Base-by-base conservation (phyloP, 2,113 vertebrate species). In the Microtus montanus region DNA sequence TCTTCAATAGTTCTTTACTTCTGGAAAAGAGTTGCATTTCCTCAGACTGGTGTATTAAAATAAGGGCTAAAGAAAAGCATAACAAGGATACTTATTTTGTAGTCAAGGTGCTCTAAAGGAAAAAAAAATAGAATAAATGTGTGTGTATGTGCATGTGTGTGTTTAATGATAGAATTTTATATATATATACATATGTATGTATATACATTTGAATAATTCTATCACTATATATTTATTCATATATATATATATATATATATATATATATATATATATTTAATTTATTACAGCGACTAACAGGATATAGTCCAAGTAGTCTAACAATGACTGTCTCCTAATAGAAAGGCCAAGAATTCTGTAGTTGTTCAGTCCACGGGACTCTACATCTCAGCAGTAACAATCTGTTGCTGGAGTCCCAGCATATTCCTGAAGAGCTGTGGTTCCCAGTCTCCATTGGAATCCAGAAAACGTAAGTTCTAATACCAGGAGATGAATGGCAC, bases 11-110 rank as follows among this genome's bases (percentile, higher is more conserved):
- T 83, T 73, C 38, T 93, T 22, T 93, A n/a, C 64, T 89, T 91
- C 80, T 94, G 75, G 88, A 94, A 90, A 95, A 92, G 94, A 93
- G 33, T 38, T 77, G 28, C 84, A 66, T 49, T 94, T 52, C 24
- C 5, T 54, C 35, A 78, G 82, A 47, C 11, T 17, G 22, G 28
- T 89, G 28, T 75, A 86, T 84, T 54, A 90, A 82, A 95, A 94
- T 64, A 20, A 49, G 2, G 38, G 54, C n/a, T 80, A 87, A 95
- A 77, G 9, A 41, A 86, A 95, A 87, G 2, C 14, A 19, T 74
- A 92, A 61, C 12, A 80, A 20, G 44, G 30, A 77, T 90, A 61
- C 63, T 83, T 79, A 63, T 83, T 83, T 38, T 63, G 22, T 63
- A 83, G 24, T 17, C 61, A 61, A n/a, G n/a, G 14, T 30, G 17